Evolutionary conservation across 2,888 invertebrate species (phyloP).

Genomic region (Euclidia mi): DNA sequence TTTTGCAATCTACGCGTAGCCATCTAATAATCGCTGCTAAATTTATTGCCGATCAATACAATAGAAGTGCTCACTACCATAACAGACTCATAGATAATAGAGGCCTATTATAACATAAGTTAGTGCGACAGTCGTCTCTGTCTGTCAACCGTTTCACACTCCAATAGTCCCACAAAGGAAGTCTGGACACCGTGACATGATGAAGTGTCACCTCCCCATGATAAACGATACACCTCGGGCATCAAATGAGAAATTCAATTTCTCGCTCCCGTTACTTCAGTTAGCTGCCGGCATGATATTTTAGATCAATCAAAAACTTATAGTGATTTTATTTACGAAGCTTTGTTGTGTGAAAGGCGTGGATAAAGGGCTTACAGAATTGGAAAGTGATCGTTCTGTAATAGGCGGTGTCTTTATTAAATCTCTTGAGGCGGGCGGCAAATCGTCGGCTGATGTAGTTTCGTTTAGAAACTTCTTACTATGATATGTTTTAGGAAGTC

Average conservation of each 20-base stretch:
- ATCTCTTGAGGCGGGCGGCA: constrained; percentile 6
- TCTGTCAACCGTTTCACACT: constrained; percentile 77
- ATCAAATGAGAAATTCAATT: constrained; percentile 87
- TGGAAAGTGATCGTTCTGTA: constrained; percentile 49
- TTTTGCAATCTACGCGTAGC: no score
- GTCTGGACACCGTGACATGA: constrained; percentile 80
- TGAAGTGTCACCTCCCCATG: constrained; percentile 84
- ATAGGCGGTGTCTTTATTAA: constrained; percentile 30
- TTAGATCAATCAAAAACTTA: constrained; percentile 58
- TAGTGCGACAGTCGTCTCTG: constrained; percentile 49
- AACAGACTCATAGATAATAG: constrained; percentile 41
- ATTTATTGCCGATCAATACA: no score
- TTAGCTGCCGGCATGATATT: constrained; percentile 55
- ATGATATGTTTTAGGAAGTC: not conserved
- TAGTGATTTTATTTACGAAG: constrained; percentile 54
- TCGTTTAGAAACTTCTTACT: constrained; percentile 12
- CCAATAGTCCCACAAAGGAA: constrained; percentile 75
- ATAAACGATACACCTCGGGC: constrained; percentile 81
- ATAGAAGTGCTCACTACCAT: not conserved
- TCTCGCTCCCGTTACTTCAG: constrained; percentile 77
- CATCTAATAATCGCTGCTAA: no score
- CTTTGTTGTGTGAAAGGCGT: constrained; percentile 56
- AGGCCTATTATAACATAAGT: constrained; percentile 27
- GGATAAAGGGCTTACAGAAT: constrained; percentile 49
- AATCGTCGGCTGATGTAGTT: constrained; percentile 1